Conservation (phyloP, 2,113 vertebrate genomes). For the Nothobranchius kuhntae region DNA sequence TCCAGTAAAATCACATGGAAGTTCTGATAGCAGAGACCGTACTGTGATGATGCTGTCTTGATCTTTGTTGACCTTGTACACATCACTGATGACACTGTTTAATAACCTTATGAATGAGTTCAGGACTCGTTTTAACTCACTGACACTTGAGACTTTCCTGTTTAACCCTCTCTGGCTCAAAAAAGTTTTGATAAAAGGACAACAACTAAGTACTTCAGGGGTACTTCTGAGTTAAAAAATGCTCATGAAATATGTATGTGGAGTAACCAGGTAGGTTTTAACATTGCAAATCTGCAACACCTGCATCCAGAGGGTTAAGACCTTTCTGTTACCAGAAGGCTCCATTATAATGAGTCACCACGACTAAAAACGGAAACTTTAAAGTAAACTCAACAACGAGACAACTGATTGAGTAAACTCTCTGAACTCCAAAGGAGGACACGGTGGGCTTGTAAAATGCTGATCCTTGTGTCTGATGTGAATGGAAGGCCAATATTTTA, state of each 20-base stretch:
- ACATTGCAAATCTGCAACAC: no score
- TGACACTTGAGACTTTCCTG: not conserved
- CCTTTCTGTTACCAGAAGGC: not conserved
- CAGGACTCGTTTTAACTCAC: not conserved
- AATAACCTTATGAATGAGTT: not conserved
- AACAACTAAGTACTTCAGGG: no score
- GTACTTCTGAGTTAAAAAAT: no score
- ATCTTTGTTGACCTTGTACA: no score
- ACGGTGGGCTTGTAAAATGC: slow-evolving; percentile 50
- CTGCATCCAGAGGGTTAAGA: not conserved
- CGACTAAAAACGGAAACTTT: slow-evolving; percentile 59
- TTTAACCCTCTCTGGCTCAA: no score
- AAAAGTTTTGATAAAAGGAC: no score
- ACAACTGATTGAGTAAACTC: slow-evolving; percentile 52
- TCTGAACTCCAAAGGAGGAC: slow-evolving; percentile 66
- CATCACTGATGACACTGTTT: not conserved
- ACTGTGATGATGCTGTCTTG: no score
- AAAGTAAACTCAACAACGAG: slow-evolving; percentile 48
- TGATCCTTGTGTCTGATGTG: slow-evolving; percentile 61
- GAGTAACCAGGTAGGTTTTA: no score
- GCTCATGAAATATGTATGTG: no score
- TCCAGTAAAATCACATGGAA: no score
- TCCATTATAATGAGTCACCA: slow-evolving; percentile 25
- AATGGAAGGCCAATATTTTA: slow-evolving; percentile 59
- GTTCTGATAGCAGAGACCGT: no score